Percentiles rank a stretch among this genome's conserved stretches.
phyloP scores from a whole-genome alignment of 1,140 invertebrate species.

The Acromyrmex charruanus region DNA sequence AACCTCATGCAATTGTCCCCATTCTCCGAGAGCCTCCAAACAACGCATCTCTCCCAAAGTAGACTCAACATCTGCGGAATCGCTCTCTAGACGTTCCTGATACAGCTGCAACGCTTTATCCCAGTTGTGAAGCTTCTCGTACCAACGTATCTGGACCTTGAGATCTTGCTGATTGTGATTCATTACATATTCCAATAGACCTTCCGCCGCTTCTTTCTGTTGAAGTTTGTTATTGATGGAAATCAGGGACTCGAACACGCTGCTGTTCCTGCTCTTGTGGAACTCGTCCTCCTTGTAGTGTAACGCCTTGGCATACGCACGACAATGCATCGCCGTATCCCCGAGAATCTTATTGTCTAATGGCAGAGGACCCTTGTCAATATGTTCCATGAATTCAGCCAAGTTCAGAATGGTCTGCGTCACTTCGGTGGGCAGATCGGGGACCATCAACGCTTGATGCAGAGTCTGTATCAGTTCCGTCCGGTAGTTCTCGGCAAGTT shows the following conservation, averaged over 20 bases:
- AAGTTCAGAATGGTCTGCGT: constrained; percentile 99
- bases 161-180: constrained; percentile 89
- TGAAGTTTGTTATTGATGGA: constrained; percentile 99
- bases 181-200: constrained; percentile 96
- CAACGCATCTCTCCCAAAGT: constrained; percentile 98
- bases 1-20: constrained; percentile 94
- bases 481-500: constrained; percentile 94
- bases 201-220: constrained; percentile 98
- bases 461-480: constrained; percentile 95
- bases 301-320: constrained; percentile 97
- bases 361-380: constrained; percentile 97
- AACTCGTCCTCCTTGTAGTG: constrained; percentile 99
- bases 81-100: constrained; percentile 89
- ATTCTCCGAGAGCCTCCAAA: constrained; percentile 98
- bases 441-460: constrained; percentile 95
- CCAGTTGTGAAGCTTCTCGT: constrained; percentile 99
- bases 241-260: constrained; percentile 97
- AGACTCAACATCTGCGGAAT: constrained; percentile 92
- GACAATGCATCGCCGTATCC: constrained; percentile 93
- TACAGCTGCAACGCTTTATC: constrained; percentile 97
- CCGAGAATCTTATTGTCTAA: constrained; percentile 94
- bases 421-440: constrained; percentile 96
- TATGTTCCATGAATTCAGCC: constrained; percentile 99
- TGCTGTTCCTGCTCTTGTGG: constrained; percentile 88
- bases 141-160: constrained; percentile 98